Evolutionary conservation across 2,113 vertebrate genomes (phyloP), one percentile per base, ranked within the genome.

Genomic region (Vicugna pacos): DNA sequence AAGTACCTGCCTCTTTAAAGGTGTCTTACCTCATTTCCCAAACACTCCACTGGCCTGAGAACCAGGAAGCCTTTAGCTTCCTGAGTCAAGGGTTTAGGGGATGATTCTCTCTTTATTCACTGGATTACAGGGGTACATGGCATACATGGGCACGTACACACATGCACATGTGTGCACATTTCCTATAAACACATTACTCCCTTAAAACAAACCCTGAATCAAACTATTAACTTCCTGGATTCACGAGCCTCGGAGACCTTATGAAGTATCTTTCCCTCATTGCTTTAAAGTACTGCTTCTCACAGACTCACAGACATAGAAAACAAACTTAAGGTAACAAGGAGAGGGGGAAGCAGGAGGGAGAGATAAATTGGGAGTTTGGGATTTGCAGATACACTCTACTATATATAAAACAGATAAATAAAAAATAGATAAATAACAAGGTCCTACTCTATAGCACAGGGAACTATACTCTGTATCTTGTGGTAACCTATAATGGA

Each of bases 51-150:
- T 73, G 90, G 16, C 60, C 54, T 70, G 50, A 93, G 46, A 86
- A 93, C 13, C 48, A 38, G 28, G n/a, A 38, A 75, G 24, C 4
- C 48, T 88, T 81, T 24, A 80, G 22, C 60, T 58, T 97, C 56
- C 46, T 77, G 28, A 81, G 56, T 84, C n/a, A 35, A 30, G n/a
- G 19, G 15, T 83, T 86, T 30, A 1, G 38, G 24, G 11, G 15
- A 65, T 84, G 15, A 83, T 52, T 80, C 32, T 70, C 38, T 81
- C 76, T 82, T 89, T 75, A 46, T 91, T 95, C 77, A 48, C 13
- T 58, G 32, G 86, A 76, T 62, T 58, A n/a, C 1, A 62, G 52
- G 87, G 22, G 9, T 16, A 22, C 6, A 1, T 26, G 19, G 7
- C 30, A 42, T 48, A 48, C 30, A 16, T 69, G 6, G 26, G 28